Base-by-base conservation (phyloP, 2,797 vertebrate genomes). In the Fratercula arctica region DNA sequence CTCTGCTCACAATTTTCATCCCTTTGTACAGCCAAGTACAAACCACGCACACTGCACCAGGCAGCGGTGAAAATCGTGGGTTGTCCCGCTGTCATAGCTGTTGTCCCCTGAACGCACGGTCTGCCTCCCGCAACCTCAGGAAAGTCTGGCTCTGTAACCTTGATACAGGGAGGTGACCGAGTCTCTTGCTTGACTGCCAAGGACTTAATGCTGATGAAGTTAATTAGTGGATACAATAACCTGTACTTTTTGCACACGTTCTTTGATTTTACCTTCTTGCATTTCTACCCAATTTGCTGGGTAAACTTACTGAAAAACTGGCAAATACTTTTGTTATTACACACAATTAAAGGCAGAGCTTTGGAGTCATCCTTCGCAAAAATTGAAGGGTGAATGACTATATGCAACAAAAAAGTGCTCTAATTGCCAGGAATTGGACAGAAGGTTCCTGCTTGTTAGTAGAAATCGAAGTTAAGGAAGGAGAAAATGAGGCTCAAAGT, bases 11-110 rank as follows among this genome's bases (percentile, higher is more conserved):
- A 5, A 0, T 48, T 20, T 53, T 43, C n/a, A 16, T 7, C 11
- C n/a, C 33, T 63, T 17, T 31, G 8, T 11, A 16, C 1, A 1
- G 16, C 33, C 35, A 15, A 16, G 17, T 7, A 9, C 3, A 3
- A 19, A 25, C 10, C 20, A 18, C 0, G 1, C 21, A 5, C 20
- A 8, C 33, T 11, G 28, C 9, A 4, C 33, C 9, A 41, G 53
- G 24, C 41, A n/a, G 87, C 2, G 11, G 6, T 24, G n/a, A 33
- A 26, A 39, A 23, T 10, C 13, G 5, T 6, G 18, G 9, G 23
- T 8, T 63, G 33, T 74, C 56, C 39, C 26, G 1, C n/a, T 45
- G 18, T 7, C 23, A 7, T 3, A 19, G 6, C 4, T 37, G 19
- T 12, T 57, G 26, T 9, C 48, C 41, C 11, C 46, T 45, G 45